Conservation (phyloP, 2,113 vertebrate species). For the Pseudorasbora parva region DNA sequence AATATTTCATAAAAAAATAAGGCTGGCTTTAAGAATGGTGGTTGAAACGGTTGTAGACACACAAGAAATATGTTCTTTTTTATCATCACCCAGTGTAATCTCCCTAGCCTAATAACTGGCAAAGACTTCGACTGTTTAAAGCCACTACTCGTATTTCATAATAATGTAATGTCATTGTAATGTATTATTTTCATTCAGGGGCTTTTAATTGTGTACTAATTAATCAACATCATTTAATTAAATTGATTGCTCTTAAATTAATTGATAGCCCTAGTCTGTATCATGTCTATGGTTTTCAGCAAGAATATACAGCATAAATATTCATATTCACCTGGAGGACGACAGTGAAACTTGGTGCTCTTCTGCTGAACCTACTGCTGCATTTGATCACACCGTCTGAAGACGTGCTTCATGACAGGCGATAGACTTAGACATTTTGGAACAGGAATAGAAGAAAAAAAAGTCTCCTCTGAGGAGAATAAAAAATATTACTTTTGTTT, state of each 20-base stretch:
- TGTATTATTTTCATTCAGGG: neutral
- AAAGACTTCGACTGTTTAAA: no score
- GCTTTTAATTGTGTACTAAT: neutral
- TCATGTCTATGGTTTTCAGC: neutral
- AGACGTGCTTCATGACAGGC: neutral
- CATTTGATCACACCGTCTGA: conserved; percentile 9
- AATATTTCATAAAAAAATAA: no score
- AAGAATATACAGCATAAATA: neutral
- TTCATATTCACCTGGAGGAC: neutral
- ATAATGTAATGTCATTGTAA: neutral
- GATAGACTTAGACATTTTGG: conserved; percentile 8
- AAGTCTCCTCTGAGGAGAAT: neutral
- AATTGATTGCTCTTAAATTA: neutral
- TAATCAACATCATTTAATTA: neutral
- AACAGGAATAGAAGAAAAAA: neutral
- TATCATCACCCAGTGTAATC: no score
- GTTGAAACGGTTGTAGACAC: no score
- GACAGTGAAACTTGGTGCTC: neutral
- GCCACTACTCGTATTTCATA: neutral
- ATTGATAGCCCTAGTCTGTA: neutral
- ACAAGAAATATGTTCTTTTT: no score
- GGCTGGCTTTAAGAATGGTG: no score
- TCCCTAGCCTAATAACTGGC: no score
- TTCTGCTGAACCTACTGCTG: neutral
- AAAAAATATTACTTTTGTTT: neutral